Conservation (phyloP, 2,113 vertebrate genomes). For the Nothobranchius kuhntae region DNA sequence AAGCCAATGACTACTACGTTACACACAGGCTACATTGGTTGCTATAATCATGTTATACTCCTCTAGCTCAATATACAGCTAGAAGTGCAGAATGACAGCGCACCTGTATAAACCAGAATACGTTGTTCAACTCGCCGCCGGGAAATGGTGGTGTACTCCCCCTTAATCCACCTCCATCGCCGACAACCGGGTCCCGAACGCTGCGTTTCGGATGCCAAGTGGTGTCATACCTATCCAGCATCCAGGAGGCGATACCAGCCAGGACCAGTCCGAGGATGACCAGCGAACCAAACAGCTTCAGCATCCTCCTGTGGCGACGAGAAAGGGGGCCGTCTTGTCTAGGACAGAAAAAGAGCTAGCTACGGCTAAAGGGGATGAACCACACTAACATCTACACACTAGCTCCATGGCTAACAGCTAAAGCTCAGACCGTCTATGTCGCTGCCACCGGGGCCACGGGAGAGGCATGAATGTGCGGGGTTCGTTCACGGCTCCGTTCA, state of each 20-base stretch:
- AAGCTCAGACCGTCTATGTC: constrained; percentile 56
- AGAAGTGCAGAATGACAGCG: constrained; percentile 19
- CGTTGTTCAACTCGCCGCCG: constrained; percentile 68
- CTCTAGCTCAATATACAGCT: not conserved
- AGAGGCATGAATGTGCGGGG: constrained; percentile 42
- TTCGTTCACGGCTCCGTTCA: constrained; percentile 40
- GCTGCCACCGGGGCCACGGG: constrained; percentile 53
- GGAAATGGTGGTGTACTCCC: constrained; percentile 69
- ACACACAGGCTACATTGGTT: not conserved
- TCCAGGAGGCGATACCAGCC: constrained; percentile 78
- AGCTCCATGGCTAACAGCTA: constrained; percentile 58
- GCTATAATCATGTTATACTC: too few species aligned
- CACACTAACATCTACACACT: constrained; percentile 35
- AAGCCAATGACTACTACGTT: not conserved
- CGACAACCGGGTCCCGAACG: constrained; percentile 25
- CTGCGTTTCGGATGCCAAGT: constrained; percentile 72
- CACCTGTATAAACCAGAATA: constrained; percentile 91
- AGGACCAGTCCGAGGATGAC: constrained; percentile 77
- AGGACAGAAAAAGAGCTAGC: constrained; percentile 45
- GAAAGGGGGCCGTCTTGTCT: constrained; percentile 58
- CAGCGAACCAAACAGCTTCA: constrained; percentile 73
- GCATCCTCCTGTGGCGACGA: constrained; percentile 72
- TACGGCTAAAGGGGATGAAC: constrained; percentile 39
- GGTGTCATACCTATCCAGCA: constrained; percentile 81
- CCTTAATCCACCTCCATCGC: constrained; percentile 23